phyloP scores from a whole-genome alignment of 2,888 invertebrate species.

The Alsophila aescularia region DNA sequence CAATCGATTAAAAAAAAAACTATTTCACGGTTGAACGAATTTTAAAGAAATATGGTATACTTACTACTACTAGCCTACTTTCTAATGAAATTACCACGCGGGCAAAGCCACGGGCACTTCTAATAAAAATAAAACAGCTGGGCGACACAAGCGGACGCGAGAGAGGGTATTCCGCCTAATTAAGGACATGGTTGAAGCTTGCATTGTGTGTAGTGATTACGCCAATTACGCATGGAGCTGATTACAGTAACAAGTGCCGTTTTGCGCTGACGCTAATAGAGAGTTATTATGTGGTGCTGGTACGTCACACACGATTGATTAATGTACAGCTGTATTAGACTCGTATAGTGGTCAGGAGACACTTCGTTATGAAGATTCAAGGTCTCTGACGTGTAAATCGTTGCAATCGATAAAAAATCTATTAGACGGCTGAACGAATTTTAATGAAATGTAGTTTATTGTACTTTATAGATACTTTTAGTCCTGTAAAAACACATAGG shows the following conservation, averaged over 20 bases:
- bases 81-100: too few species aligned
- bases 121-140: conserved; percentile 8
- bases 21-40: too few species aligned
- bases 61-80: too few species aligned
- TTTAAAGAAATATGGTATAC: too few species aligned
- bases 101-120: too few species aligned
- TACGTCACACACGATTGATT: conserved; percentile 27
- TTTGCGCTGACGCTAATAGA: conserved; percentile 28
- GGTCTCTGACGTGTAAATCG: neutral
- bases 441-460: too few species aligned
- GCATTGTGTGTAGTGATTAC: conserved; percentile 28
- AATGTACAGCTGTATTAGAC: conserved; percentile 9
- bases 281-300: conserved; percentile 14
- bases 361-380: conserved; percentile 6
- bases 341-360: neutral
- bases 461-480: too few species aligned
- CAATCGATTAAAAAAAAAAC: too few species aligned
- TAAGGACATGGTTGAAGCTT: conserved; percentile 8
- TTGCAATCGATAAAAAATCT: too few species aligned
- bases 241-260: conserved; percentile 31
- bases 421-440: too few species aligned
- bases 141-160: conserved; percentile 10
- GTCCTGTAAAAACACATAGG: too few species aligned
- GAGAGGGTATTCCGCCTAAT: conserved; percentile 8
- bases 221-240: conserved; percentile 32